Base-by-base conservation (phyloP, 2,797 vertebrate species). In the Apogon hyalosoma region DNA sequence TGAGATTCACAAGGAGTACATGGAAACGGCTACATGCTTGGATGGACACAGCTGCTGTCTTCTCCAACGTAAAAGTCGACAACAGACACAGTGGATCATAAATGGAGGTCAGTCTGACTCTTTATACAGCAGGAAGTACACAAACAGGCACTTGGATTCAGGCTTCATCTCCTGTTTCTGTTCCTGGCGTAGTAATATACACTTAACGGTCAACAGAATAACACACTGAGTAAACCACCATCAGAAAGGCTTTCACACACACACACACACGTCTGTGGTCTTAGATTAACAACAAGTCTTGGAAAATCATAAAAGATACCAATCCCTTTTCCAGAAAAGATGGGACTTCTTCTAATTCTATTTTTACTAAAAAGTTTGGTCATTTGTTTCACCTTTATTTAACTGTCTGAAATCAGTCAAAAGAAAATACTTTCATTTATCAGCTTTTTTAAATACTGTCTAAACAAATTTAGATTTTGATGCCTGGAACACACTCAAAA, bases 111-210 rank as follows among this genome's bases (percentile, higher is more conserved):
- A 28, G 24, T 28, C 19, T 63, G 46, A 39, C 51, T 49, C 47
- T 52, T 41, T 11, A 46, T 41, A 69, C 55, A 62, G 33, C n/a
- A 11, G 58, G 14, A 63, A 62, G n/a, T 15, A 46, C 39, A 79
- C 53, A 75, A 56, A 67, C 68, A 62, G 75, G 68, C 65, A 62
- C 63, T 74, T 73, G 38, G 67, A 73, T 77, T 64, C 63, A n/a
- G 1, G 48, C 43, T 7, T 68, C 62, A 54, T 69, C 62, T 43
- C 39, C 13, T 6, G 38, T 50, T 70, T 24, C 28, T 11, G 66
- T n/a, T 66, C 31, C 38, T 56, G 42, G 24, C 12, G 67, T 12
- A 41, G n/a, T 47, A 24, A 53, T 3, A 13, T 6, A 53, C 39
- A 73, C 62, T 47, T 72, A 63, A 68, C 49, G 50, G 11, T 12